Base-by-base conservation (phyloP, 2,888 invertebrate species). In the Cremastinae sp. region DNA sequence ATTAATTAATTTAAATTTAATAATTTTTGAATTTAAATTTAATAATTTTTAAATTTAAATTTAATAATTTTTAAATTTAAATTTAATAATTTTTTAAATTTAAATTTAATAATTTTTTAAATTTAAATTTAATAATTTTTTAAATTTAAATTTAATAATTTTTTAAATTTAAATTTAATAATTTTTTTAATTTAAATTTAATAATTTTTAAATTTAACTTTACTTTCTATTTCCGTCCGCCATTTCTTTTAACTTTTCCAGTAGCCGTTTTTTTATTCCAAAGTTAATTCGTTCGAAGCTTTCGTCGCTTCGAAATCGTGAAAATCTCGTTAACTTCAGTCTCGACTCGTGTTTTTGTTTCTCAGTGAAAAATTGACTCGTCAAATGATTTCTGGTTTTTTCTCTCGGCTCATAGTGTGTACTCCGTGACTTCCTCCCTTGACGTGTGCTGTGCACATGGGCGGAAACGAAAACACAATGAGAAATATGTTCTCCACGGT, bases 371-470 rank as follows among this genome's bases (percentile, higher is more conserved):
- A 82, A 84, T 80, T 37, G 68, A 61, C 66, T 74, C 78, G 65
- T 28, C 49, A 5, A 28, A 18, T 3, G n/a, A 12, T 14, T 72
- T 62, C 70, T 55, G 16, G 61, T 56, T 28, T 64, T 71, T 53
- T 66, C 51, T 68, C 47, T n/a, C n/a, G n/a, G n/a, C n/a, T n/a
- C n/a, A n/a, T 55, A 3, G 37, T 37, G 53, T 45, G 5, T 16
- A 20, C 9, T 9, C 5, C n/a, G 8, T 28, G 14, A 28, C 22
- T 12, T 18, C 41, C 35, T 41, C 14, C 20, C 7, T 16, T 4
- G 14, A 61, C 76, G 81, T 80, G 80, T 83, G 82, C 55, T 65
- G 43, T 71, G 78, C 84, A 85, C 82, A 85, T 85, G 84, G 72
- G 79, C 81, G 83, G 83, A 84, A 84, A 78, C 70, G 53, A 53